phyloP scores from a whole-genome alignment of 2,113 vertebrate genomes.

The Physeter macrocephalus region DNA sequence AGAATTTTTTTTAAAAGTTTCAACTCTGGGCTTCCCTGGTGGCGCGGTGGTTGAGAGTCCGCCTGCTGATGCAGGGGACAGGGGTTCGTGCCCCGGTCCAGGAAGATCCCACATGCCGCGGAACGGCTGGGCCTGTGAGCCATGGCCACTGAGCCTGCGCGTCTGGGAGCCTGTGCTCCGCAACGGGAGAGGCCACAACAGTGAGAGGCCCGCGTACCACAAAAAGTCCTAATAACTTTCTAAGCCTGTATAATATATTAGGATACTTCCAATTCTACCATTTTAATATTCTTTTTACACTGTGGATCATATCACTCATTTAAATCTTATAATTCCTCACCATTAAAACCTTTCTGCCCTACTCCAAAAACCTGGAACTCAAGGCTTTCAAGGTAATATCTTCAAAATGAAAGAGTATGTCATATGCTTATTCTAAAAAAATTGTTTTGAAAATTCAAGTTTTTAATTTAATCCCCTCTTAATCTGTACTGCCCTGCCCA shows the following conservation, averaged over 20 bases:
- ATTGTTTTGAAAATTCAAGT: background rate
- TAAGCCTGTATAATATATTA: background rate
- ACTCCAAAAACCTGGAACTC: background rate
- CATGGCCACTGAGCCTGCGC: too few species aligned
- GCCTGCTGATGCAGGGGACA: too few species aligned
- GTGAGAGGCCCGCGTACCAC: too few species aligned
- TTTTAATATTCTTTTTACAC: background rate
- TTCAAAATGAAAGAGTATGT: background rate
- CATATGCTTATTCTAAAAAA: background rate
- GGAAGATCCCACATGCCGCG: too few species aligned
- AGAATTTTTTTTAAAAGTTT: background rate
- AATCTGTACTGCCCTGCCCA: background rate
- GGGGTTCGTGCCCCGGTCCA: too few species aligned
- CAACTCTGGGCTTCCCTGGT: too few species aligned
- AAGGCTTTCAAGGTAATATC: background rate
- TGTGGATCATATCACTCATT: background rate
- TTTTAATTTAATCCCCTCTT: background rate
- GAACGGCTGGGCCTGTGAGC: too few species aligned
- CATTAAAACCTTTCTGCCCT: background rate
- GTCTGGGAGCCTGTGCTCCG: too few species aligned
- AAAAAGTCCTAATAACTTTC: background rate
- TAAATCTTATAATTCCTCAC: background rate
- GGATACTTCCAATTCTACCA: background rate
- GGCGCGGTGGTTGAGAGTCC: too few species aligned
- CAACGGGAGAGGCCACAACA: too few species aligned